Conservation (phyloP, 2,113 vertebrate species). For the Gavialis gangeticus region DNA sequence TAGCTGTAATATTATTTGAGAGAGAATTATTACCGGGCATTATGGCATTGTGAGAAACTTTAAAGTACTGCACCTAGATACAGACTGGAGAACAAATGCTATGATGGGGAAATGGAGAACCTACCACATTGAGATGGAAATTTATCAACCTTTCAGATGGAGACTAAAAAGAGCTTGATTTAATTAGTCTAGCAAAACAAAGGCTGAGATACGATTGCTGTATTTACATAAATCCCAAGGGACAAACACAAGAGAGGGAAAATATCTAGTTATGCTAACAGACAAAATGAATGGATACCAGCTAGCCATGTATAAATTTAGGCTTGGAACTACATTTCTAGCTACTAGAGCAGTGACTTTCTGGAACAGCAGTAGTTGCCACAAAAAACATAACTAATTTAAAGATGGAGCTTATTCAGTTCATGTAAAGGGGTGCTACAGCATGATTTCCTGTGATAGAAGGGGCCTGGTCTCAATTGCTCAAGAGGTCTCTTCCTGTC, state of each 20-base stretch:
- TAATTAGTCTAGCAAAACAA: not conserved
- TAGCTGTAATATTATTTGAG: too few species aligned
- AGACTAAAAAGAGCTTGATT: not conserved
- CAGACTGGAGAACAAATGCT: too few species aligned
- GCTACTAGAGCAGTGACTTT: slow-evolving; percentile 57
- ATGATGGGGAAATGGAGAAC: too few species aligned
- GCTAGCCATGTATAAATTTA: slow-evolving; percentile 63
- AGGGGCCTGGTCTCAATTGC: slow-evolving; percentile 12
- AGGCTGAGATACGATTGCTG: not conserved
- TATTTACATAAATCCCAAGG: slow-evolving; percentile 29
- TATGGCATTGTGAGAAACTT: too few species aligned
- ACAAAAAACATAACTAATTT: slow-evolving; percentile 66
- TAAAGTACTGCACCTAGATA: too few species aligned
- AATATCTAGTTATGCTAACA: slow-evolving; percentile 49
- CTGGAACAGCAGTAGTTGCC: slow-evolving; percentile 36
- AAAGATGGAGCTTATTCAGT: slow-evolving; percentile 66
- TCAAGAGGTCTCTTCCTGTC: slow-evolving; percentile 22
- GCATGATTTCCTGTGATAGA: slow-evolving; percentile 60
- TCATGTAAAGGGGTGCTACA: not conserved
- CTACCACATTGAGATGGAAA: too few species aligned
- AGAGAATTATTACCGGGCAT: too few species aligned
- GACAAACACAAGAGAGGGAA: slow-evolving; percentile 33
- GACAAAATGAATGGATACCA: slow-evolving; percentile 61
- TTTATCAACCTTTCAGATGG: not conserved
- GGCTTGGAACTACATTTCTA: slow-evolving; percentile 67